Evolutionary conservation across 2,113 vertebrate species (phyloP), one percentile per base, ranked within the genome.

Genomic region (Burhinus bistriatus): DNA sequence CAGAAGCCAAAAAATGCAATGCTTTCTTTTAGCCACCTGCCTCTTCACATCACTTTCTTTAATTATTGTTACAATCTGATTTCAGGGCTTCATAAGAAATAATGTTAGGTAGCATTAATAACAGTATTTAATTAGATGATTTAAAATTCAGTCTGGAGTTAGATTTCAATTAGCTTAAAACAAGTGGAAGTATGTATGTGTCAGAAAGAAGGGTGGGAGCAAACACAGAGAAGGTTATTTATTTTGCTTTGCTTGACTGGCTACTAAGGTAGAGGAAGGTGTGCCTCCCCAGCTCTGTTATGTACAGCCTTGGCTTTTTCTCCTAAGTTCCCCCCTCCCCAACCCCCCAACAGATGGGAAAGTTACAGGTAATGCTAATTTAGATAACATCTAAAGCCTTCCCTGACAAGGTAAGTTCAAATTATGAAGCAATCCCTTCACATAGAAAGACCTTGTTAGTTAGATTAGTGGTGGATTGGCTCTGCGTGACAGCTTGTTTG

Each of bases 401-500:
- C 84, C 92, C 95, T 98, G 98, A 98, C 97, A 98, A 97, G 97
- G 96, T 94, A 97, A 96, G 36, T 98, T 98, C 96, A 97, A 98
- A 98, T 98, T 97, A 97, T 90, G 96, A 97, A 97, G 97, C 83
- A 93, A 97, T 96, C 83, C 89, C 87, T 95, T 97, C 94, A 84
- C 95, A 97, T 5, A 96, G 95, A 86, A 97, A 97, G 80, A 96
- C 90, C 96, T 97, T 97, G 94, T 98, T 98, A 97, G 95, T 91
- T 97, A 97, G 96, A 98, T 98, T 97, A 98, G 92, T 76, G 71
- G 94, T 34, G 80, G 79, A 97, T 97, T 96, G 97, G 88, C 87
- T 97, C 73, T 90, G 73, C 85, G 66, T 98, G 98, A 98, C 98
- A 98, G 97, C 94, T 97, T 98, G 97, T 96, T 98, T 98, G 92